Percentiles rank a stretch among this genome's conserved stretches.
These are phyloP conservation scores for Sebastes hopkinsi DNA, from an alignment of 2,797 vertebrate species.

Conservation along the genomic window DNA sequence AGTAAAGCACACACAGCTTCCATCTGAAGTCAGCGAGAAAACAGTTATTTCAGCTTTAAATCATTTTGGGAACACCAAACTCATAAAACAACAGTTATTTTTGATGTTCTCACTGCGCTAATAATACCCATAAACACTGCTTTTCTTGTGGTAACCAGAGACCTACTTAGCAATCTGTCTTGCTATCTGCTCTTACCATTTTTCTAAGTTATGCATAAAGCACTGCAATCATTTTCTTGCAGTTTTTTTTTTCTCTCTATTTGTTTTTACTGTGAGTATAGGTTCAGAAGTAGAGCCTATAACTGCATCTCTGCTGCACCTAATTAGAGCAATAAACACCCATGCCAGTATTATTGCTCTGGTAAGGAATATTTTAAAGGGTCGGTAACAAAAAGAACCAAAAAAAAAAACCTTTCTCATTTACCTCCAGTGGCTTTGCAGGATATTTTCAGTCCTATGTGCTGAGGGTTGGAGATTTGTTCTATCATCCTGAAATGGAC, in stretches of 20 bases:
- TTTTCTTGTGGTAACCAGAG: slow-evolving; percentile 22
- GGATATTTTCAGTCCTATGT: background rate
- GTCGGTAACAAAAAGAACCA: background rate
- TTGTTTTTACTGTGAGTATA: background rate
- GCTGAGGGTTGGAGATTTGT: background rate
- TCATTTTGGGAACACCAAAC: background rate
- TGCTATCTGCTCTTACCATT: slow-evolving; percentile 4
- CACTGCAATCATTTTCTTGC: background rate
- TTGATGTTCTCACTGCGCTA: background rate
- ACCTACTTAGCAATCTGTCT: slow-evolving; percentile 1
- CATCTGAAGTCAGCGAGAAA: background rate
- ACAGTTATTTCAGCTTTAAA: background rate
- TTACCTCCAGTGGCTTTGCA: background rate
- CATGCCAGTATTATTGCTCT: background rate
- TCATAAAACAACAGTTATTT: slow-evolving; percentile 13
- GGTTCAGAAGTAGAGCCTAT: background rate
- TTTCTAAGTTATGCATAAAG: slow-evolving; percentile 18
- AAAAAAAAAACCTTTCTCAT: background rate
- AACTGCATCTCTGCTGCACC: slow-evolving; percentile 1
- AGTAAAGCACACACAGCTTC: background rate
- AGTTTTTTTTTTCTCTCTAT: background rate
- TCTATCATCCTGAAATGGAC: background rate
- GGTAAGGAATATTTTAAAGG: slow-evolving; percentile 1
- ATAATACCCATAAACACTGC: slow-evolving; percentile 17
- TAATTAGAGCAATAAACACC: slow-evolving; percentile 29